phyloP scores from a whole-genome alignment of 2,888 invertebrate genomes.

The Rhamnusium bicolor region DNA sequence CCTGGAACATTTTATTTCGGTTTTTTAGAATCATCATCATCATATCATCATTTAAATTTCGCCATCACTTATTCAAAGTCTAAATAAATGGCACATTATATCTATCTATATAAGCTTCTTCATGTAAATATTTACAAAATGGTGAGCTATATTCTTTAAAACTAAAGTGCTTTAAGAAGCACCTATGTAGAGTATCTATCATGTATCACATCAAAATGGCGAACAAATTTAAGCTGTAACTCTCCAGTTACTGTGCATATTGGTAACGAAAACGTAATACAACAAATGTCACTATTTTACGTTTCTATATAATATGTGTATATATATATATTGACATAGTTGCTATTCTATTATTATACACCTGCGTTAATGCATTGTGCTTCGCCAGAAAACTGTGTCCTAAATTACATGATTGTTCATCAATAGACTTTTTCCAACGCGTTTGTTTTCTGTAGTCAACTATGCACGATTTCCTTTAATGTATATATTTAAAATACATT shows the following conservation, averaged over 20 bases:
- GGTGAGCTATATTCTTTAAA: slow-evolving; percentile 42
- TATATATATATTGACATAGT: slow-evolving; percentile 48
- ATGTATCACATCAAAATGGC: slow-evolving; percentile 70
- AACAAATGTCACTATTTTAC: no score
- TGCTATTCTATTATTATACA: slow-evolving; percentile 44
- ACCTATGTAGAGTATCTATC: slow-evolving; percentile 47
- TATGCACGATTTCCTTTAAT: slow-evolving; percentile 52
- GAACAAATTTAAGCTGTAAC: slow-evolving; percentile 67
- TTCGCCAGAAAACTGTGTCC: neutral
- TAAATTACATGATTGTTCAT: neutral
- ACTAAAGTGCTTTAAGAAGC: slow-evolving; percentile 38
- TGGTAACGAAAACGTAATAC: slow-evolving; percentile 40
- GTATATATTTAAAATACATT: slow-evolving; percentile 68
- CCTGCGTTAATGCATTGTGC: slow-evolving; percentile 12
- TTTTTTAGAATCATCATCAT: no score
- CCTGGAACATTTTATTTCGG: no score
- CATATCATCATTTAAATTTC: no score
- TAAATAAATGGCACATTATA: slow-evolving; percentile 12
- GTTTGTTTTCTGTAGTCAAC: neutral
- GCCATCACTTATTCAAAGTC: neutral
- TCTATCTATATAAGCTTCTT: slow-evolving; percentile 11
- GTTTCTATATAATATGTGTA: slow-evolving; percentile 38
- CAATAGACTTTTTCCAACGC: neutral
- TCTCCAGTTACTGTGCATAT: slow-evolving; percentile 57
- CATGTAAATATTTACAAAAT: slow-evolving; percentile 37